phyloP scores from a whole-genome alignment of 1,140 invertebrate species.

The Lordiphosa clarofinis region DNA sequence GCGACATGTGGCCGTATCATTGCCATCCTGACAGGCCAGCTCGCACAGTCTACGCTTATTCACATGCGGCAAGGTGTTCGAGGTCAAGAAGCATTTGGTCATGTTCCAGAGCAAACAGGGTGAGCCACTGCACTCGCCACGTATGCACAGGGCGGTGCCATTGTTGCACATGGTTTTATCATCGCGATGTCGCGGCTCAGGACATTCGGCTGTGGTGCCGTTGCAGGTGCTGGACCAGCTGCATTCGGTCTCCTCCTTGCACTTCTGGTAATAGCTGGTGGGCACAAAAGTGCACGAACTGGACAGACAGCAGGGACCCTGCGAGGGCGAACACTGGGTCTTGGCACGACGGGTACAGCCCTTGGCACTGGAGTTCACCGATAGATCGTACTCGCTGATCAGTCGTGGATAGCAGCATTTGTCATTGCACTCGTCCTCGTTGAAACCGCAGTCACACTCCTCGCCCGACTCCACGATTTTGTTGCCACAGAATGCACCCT shows the following conservation, averaged over 20 bases:
- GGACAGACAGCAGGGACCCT: conserved; percentile 96
- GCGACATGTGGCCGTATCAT: conserved; percentile 87
- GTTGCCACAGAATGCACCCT: conserved; percentile 98
- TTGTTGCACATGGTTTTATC: conserved; percentile 93
- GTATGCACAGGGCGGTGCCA: conserved; percentile 92
- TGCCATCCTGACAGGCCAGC: conserved; percentile 95
- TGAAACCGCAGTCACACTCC: conserved; percentile 99
- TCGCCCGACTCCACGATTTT: conserved; percentile 98
- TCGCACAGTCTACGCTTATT: conserved; percentile 94
- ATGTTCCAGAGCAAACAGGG: conserved; percentile 97
- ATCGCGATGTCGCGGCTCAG: conserved; percentile 86
- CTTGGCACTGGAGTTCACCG: conserved; percentile 86
- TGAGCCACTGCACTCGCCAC: conserved; percentile 96
- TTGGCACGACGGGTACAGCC: conserved; percentile 89
- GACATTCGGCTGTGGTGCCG: conserved; percentile 92
- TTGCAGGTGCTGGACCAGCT: conserved; percentile 91
- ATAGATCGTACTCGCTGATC: conserved; percentile 85
- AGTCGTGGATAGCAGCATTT: conserved; percentile 95
- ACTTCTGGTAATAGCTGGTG: conserved; percentile 84
- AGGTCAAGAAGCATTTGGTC: conserved; percentile 97
- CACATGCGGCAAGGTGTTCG: conserved; percentile 88
- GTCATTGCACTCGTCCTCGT: conserved; percentile 94
- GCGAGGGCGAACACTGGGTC: conserved; percentile 95
- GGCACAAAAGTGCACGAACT: conserved; percentile 90
- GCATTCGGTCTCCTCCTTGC: conserved; percentile 93